Evolutionary conservation across 2,113 vertebrate species (phyloP), one percentile per base, ranked within the genome.

Genomic region (Festucalex cinctus): DNA sequence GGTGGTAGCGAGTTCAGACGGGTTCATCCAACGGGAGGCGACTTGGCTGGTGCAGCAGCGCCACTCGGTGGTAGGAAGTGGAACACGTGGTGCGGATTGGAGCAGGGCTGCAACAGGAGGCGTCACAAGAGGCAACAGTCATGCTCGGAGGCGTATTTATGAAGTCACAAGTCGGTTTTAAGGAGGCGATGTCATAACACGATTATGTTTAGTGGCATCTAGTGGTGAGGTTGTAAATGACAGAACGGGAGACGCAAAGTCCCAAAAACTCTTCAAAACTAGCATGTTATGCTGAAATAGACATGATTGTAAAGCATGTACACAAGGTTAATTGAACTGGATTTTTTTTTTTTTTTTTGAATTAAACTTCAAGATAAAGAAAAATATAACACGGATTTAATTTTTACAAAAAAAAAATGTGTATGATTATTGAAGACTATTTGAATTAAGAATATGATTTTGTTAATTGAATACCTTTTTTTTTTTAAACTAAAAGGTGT

Each of bases 31-130:
- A 58, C 69, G 49, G 1, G 7, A 41, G 5, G 69, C 49, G 49
- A n/a, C 66, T 73, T 49, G 36, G 56, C 81, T 84, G 73, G 22
- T 82, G 79, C 84, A 78, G 78, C 84, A 90, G 86, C 65, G 88
- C 84, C 87, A 54, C 88, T 68, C 44, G 44, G 88, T 89, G 91
- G 85, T n/a, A 6, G 35, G 48, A 22, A 9, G 1, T 2, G 22
- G 53, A 51, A 26, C 20, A 24, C 9, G 44, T 0, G 2, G 43
- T 51, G 32, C 48, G 59, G 3, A 19, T 63, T 28, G 61, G 37
- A 77, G 49, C 39, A 46, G 43, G 51, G 39, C 17, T 62, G 20
- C 32, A 60, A n/a, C n/a, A n/a, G 39, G 26, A 63, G 51, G 43
- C 2, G 58, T 7, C 17, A 60, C 64, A 66, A 26, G 48, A 69